These are phyloP conservation scores for Catharus bicknelli DNA, from an alignment of 2,113 vertebrate species.

Conservation along the genomic window DNA sequence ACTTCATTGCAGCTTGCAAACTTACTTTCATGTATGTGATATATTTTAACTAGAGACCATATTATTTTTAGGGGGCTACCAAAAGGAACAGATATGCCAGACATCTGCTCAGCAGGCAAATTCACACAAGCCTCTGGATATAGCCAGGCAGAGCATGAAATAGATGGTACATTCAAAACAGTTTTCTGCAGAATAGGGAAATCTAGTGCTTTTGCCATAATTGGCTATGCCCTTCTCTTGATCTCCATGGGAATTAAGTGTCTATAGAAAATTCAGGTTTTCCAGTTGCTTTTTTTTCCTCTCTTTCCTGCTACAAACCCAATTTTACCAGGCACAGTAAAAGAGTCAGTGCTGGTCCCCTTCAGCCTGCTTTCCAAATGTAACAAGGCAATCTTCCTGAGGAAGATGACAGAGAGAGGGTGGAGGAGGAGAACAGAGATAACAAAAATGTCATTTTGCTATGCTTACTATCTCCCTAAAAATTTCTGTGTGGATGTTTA, in stretches of 20 bases:
- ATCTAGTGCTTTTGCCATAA: neutral
- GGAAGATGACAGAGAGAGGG: neutral
- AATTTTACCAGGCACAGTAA: neutral
- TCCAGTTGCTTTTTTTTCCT: neutral
- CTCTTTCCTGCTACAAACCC: neutral
- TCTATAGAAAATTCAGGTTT: neutral
- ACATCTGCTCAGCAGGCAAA: slow-evolving; percentile 14
- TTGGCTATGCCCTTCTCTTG: neutral
- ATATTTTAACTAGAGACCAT: neutral
- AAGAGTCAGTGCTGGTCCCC: neutral
- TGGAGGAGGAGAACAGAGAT: neutral
- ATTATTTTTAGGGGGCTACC: slow-evolving; percentile 4
- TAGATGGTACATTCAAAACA: neutral
- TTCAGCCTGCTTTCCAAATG: neutral
- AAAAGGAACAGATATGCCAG: slow-evolving; percentile 3
- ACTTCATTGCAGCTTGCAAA: neutral
- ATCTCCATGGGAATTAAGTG: neutral
- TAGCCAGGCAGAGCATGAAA: neutral
- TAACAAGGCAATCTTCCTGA: neutral
- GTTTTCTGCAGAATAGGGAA: neutral
- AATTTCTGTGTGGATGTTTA: neutral
- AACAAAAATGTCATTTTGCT: neutral
- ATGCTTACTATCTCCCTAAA: neutral
- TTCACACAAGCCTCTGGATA: neutral
- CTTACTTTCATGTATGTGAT: neutral